phyloP scores from a whole-genome alignment of 2,888 invertebrate species.

The Campoplex capitator region DNA sequence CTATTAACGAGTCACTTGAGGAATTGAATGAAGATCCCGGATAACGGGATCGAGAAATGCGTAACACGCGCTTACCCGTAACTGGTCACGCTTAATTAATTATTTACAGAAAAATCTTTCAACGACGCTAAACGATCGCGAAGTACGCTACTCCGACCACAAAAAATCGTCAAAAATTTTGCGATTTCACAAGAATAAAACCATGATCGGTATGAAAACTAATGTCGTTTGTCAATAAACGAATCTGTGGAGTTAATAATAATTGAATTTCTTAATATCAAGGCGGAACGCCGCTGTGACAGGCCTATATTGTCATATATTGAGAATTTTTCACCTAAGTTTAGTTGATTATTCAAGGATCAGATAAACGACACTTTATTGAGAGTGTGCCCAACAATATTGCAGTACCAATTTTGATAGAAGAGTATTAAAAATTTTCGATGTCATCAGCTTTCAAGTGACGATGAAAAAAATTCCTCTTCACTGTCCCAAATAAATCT shows the following conservation, averaged over 20 bases:
- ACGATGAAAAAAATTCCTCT: too few species aligned
- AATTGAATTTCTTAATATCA: too few species aligned
- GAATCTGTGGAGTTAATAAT: neutral
- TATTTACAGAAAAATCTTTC: slow-evolving; percentile 49
- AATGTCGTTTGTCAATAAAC: neutral
- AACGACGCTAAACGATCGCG: slow-evolving; percentile 10
- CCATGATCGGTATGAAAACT: neutral
- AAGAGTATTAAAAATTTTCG: too few species aligned
- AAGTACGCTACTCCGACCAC: neutral
- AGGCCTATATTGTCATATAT: too few species aligned
- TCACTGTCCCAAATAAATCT: too few species aligned
- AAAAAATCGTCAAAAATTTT: neutral
- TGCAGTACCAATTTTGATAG: too few species aligned
- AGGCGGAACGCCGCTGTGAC: too few species aligned
- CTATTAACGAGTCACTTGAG: slow-evolving; percentile 19
- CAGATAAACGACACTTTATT: too few species aligned
- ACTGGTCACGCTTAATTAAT: slow-evolving; percentile 50
- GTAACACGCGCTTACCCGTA: slow-evolving; percentile 49
- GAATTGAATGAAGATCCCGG: slow-evolving; percentile 41
- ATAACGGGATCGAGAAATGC: slow-evolving; percentile 54
- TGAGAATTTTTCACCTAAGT: too few species aligned
- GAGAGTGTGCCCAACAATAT: too few species aligned
- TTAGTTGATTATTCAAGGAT: too few species aligned
- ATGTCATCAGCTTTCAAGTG: too few species aligned
- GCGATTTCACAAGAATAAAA: neutral